phyloP scores from a whole-genome alignment of 2,113 vertebrate genomes.

The Herpailurus yagouaroundi region DNA sequence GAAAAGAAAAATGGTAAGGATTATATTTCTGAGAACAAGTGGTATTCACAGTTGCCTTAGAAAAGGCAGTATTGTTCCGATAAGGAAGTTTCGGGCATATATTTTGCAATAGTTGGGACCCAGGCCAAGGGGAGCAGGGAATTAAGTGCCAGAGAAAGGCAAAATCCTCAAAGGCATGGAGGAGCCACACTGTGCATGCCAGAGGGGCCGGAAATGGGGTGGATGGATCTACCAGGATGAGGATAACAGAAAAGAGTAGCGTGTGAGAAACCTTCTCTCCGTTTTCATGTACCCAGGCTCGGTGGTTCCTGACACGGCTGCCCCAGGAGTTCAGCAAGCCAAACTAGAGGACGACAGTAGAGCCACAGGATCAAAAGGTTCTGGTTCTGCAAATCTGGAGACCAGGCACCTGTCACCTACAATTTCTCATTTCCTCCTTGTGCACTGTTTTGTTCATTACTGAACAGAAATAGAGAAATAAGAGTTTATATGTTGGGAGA shows the following conservation, averaged over 20 bases:
- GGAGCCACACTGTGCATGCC: no score
- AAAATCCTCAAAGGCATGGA: not conserved
- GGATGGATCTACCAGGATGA: fast-evolving
- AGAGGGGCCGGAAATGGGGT: fast-evolving
- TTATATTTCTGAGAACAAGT: not conserved
- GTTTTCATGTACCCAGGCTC: fast-evolving
- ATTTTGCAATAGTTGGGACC: not conserved
- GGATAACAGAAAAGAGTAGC: fast-evolving
- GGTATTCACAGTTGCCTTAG: not conserved
- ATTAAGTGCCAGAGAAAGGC: not conserved
- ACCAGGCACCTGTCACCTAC: fast-evolving
- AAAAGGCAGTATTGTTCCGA: not conserved
- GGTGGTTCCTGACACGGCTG: fast-evolving
- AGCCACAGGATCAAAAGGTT: not conserved
- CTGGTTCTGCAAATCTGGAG: not conserved
- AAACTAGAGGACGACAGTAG: fast-evolving
- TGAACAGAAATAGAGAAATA: not conserved
- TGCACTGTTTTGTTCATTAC: not conserved
- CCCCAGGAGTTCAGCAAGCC: fast-evolving
- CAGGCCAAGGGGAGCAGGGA: not conserved
- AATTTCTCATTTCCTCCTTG: not conserved
- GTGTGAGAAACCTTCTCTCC: fast-evolving
- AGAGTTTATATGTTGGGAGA: not conserved
- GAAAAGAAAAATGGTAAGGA: not conserved
- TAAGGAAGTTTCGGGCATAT: not conserved